Evolutionary conservation across 2,797 vertebrate species (phyloP), one percentile per base, ranked within the genome.

Genomic region (Rousettus madagascariensis): DNA sequence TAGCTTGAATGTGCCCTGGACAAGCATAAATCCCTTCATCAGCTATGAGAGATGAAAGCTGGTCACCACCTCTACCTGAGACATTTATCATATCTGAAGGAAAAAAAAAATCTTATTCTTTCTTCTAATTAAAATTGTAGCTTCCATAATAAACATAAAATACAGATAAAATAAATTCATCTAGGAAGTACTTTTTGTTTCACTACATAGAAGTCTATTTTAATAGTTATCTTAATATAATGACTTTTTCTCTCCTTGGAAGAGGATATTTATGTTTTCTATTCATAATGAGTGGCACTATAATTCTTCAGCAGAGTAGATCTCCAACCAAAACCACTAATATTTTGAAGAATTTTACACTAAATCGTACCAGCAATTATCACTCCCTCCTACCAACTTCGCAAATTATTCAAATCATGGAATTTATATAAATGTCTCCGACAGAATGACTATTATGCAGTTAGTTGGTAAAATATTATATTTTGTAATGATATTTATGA

Each of bases 1-100:
- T 75, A 97, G n/a, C 82, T 82, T 89, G 10, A 51, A 95, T 94
- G 20, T 86, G 17, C 51, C 95, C 88, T 89, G 66, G 66, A 87
- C 94, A 71, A 74, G 15, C 19, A 68, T 28, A 94, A 96, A 95
- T 72, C 82, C 74, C 13, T 92, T 94, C 92, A 91, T 55, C 30
- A 94, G 94, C 94, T 57, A 28, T 1, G 1, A 94, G 87, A 94
- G 4, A 36, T 6, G 53, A 57, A 83, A 15, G 5, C 20, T 77
- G 59, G 78, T 89, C 82, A 95, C 59, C 55, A 90, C 61, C 51
- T 94, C 65, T 78, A 83, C 79, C 72, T 91, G 59, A 7, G 77
- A 95, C 69, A 92, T 92, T 68, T 71, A 78, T 95, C 61, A 51
- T 57, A 61, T 85, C 53, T 36, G 36, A 46, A 9, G 55, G 5